phyloP scores from a whole-genome alignment of 2,113 vertebrate genomes.

The Scalopus aquaticus region DNA sequence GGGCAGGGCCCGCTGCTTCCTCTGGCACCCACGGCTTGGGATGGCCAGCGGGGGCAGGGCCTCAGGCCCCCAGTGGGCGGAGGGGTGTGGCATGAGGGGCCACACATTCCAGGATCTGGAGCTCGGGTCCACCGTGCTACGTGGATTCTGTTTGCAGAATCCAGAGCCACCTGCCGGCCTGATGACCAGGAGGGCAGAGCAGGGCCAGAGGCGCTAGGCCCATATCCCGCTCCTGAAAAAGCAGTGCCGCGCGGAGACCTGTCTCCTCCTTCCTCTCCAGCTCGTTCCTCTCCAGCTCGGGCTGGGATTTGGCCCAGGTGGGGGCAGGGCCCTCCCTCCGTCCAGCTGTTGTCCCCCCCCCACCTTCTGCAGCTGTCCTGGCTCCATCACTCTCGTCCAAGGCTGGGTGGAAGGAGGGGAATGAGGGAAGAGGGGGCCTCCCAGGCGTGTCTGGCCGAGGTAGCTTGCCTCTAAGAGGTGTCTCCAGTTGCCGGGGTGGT shows the following conservation, averaged over 20 bases:
- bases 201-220: not conserved
- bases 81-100: not conserved
- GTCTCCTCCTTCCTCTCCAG: not conserved
- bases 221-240: not conserved
- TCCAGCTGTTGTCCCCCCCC: constrained; percentile 71
- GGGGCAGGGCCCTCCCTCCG: constrained; percentile 36
- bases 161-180: not conserved
- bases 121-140: rapidly evolving
- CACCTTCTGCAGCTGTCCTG: constrained; percentile 81
- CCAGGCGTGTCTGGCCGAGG: not conserved
- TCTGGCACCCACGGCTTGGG: not conserved
- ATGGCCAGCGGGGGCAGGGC: too few species aligned
- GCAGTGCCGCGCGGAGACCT: not conserved
- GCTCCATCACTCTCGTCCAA: constrained; percentile 77
- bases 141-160: not conserved
- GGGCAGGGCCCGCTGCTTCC: not conserved
- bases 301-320: constrained; percentile 32
- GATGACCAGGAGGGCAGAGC: not conserved
- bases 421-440: constrained; percentile 19
- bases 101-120: not conserved
- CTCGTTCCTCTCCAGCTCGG: not conserved
- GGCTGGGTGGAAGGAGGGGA: constrained; percentile 38
- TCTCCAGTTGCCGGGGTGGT: constrained; percentile 4
- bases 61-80: rapidly evolving
- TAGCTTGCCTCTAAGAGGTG: not conserved